A percentile compares a stretch with the other conserved stretches of the same genome.
These are phyloP conservation scores for Lasioglossum morio DNA, from an alignment of 2,888 invertebrate genomes.

Conservation along the genomic window DNA sequence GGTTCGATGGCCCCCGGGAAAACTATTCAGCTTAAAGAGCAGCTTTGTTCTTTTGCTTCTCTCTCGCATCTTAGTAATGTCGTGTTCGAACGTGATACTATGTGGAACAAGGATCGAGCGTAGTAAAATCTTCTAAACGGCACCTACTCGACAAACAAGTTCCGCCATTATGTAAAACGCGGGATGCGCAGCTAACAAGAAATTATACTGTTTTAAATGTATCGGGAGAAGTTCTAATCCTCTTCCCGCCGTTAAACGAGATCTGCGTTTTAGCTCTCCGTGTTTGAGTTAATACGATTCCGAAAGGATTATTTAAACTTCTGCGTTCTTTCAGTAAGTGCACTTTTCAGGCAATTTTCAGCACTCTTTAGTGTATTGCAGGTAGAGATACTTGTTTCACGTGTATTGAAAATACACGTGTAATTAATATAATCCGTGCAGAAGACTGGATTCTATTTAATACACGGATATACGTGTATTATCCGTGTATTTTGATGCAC, in stretches of 20 bases:
- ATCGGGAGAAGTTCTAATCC: not conserved
- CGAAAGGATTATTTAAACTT: not conserved
- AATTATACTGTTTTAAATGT: conserved; percentile 5
- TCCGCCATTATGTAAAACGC: conserved; percentile 2
- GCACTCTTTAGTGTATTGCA: not conserved
- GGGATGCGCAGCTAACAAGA: not conserved
- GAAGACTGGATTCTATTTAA: no score
- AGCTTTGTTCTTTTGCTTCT: not conserved
- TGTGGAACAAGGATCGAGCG: not conserved
- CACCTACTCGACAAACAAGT: not conserved
- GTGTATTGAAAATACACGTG: no score
- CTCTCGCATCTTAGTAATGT: not conserved
- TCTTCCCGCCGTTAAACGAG: not conserved
- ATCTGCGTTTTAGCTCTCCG: not conserved
- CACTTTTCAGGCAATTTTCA: not conserved
- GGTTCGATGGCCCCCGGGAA: not conserved
- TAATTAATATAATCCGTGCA: no score
- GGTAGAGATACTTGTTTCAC: no score
- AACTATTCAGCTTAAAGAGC: not conserved
- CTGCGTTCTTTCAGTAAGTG: not conserved
- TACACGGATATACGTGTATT: no score
- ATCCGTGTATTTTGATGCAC: no score
- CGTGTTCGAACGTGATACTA: not conserved
- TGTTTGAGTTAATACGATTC: not conserved
- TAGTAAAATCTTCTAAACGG: not conserved